Base-by-base conservation (phyloP, 2,888 invertebrate genomes). In the Macaria notata region DNA sequence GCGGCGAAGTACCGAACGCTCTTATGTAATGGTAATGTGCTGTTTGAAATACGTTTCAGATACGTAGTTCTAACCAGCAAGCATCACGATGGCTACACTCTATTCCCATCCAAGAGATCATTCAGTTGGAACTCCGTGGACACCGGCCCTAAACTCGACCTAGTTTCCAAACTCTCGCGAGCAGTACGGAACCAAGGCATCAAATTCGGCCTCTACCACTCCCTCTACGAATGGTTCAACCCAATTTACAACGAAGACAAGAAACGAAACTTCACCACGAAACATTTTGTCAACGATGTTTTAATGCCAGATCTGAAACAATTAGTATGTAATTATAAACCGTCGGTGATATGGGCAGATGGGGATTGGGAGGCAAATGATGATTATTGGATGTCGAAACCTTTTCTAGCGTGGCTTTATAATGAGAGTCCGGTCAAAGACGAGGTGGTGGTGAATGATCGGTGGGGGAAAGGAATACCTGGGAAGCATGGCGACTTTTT, bases 311-410 rank as follows among this genome's bases (percentile, higher is more conserved):
- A 98, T 82, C 90, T 98, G 73, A 92, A 93, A 62, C 98, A 98
- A 76, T 75, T 97, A 49, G 92, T 97, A 30, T 79, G 93, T 57
- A 86, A 88, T 59, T 96, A 96, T 71, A 77, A 92, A 59, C 96
- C 96, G 0, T 96, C 97, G 39, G 92, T 98, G 0, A 81, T 98
- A 9, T 98, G 98, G 98, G 95, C 97, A 0, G 98, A 98, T 83
- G 98, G 98, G 0, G 98, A 98, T 70, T 98, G 98, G 98, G 98
- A 98, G 78, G 96, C 97, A 0, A 82, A 93, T 0, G 95, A 95
- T 61, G 90, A 91, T 0, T 98, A 98, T 72, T 98, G 97, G 97
- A 94, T 94, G 64, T 94, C 97, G 0, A 95, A 94, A 46, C 95
- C 96, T 54, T 96, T 98, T 73, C 86, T 98, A 3, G 95, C 98